These are phyloP conservation scores for Uromys caudimaculatus DNA, from an alignment of 2,797 vertebrate genomes.

Conservation along the genomic window DNA sequence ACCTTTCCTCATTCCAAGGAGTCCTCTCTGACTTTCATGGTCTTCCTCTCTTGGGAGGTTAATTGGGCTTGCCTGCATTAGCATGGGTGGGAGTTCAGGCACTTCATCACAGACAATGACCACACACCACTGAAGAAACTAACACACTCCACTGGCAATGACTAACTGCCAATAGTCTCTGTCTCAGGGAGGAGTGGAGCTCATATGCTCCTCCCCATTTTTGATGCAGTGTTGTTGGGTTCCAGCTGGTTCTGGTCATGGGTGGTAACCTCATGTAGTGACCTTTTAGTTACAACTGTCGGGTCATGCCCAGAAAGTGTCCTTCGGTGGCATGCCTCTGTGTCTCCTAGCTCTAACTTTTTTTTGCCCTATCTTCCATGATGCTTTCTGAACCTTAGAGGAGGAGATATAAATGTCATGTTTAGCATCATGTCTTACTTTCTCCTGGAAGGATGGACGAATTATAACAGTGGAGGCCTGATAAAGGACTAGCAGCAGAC, in stretches of 20 bases:
- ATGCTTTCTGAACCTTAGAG: neutral
- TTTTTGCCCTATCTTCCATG: neutral
- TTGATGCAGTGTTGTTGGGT: neutral
- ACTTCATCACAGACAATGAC: neutral
- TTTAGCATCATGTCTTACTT: neutral
- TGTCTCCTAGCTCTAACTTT: neutral
- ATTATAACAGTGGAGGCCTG: neutral
- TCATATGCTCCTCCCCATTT: neutral
- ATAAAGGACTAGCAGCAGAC: neutral
- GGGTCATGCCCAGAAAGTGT: neutral
- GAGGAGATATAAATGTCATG: neutral
- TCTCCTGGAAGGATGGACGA: too few species aligned
- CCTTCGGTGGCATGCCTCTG: neutral
- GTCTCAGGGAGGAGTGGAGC: neutral
- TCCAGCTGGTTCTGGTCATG: neutral
- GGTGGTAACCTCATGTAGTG: neutral
- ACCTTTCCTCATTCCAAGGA: neutral
- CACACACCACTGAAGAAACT: neutral
- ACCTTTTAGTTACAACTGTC: neutral
- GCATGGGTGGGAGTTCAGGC: neutral
- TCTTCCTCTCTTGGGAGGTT: neutral
- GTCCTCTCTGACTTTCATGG: neutral
- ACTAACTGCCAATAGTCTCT: neutral
- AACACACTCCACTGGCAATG: neutral
- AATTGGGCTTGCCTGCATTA: neutral